Base-by-base conservation (phyloP, 2,888 invertebrate genomes). In the Glaucopsyche alexis region DNA sequence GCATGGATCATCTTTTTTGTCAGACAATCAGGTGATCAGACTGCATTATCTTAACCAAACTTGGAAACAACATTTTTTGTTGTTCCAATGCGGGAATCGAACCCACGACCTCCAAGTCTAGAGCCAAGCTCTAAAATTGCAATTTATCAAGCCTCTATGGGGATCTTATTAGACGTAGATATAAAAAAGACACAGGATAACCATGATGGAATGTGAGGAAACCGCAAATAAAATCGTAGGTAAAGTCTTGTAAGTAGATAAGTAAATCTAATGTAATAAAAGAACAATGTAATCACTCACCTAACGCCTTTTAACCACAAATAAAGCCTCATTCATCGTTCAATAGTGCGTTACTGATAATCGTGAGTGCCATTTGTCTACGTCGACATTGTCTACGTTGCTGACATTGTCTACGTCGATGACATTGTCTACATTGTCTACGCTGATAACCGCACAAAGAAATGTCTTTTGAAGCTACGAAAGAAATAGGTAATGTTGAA, bases 381-480 rank as follows among this genome's bases (percentile, higher is more conserved):
- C 55, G 55, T 55, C 55, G 16, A 19, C 55, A 55, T 55, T 55
- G 55, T 55, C 52, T 16, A 16, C 42, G 42, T 29, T 1, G 50
- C 0, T 16, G n/a, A 52, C 16, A n/a, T 8, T 52, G 52, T 52
- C 55, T 55, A 55, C 29, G 29, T 29, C 2, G 29, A 29, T 29
- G 29, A 3, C 19, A 55, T 55, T 55, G 55, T 55, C 52, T 52
- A 16, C 40, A 6, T 9, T 55, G 52, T 55, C 55, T 60, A 60
- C n/a, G 50, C 60, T 60, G 60, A 60, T 29, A 60, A 60, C 60
- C 29, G 14, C 60, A 60, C 60, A 60, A 60, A 60, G 60, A 14
- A 60, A 60, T 14, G 29, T 60, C 29, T 60, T 60, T 47, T 47
- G 11, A 13, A 60, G 55, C 19, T 60, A 19, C 19, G 47, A 47